Evolutionary conservation across 2,797 vertebrate genomes (phyloP).

Genomic region (Diplodus sargus): DNA sequence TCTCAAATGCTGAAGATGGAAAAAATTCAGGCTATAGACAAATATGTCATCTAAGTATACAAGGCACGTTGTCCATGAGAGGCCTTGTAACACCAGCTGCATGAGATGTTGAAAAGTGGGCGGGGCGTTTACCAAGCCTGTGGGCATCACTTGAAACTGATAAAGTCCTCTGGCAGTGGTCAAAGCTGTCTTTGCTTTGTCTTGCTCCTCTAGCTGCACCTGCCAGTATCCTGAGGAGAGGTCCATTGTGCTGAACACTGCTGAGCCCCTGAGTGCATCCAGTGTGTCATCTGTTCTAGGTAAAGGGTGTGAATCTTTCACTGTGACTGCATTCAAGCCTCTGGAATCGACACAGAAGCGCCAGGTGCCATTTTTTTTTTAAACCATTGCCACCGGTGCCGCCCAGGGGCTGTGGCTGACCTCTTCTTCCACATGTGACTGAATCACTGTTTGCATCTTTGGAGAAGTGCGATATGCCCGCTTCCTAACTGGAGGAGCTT

Average conservation of each 20-base stretch:
- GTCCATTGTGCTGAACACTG: too few species aligned
- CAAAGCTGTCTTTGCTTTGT: constrained; percentile 44
- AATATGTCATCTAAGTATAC: constrained; percentile 24
- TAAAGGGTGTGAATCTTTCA: too few species aligned
- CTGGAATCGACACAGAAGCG: too few species aligned
- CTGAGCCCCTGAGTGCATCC: too few species aligned
- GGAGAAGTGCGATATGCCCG: constrained; percentile 14
- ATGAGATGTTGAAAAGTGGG: constrained; percentile 21
- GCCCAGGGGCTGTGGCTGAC: constrained; percentile 46
- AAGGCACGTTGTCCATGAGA: constrained; percentile 15
- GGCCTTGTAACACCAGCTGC: constrained; percentile 28
- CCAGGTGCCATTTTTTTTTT: constrained; percentile 22
- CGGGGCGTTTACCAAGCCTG: constrained; percentile 2
- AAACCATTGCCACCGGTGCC: constrained; percentile 25
- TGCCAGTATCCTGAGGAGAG: background rate
- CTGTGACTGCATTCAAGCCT: too few species aligned
- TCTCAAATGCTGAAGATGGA: constrained; percentile 13
- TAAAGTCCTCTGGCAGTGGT: constrained; percentile 27
- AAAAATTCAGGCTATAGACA: background rate
- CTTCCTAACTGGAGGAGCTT: constrained; percentile 12
- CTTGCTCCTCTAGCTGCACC: constrained; percentile 34
- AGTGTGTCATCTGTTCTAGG: too few species aligned
- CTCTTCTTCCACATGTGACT: constrained; percentile 1
- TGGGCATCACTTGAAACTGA: constrained; percentile 20
- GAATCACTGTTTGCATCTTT: constrained; percentile 37